These are phyloP conservation scores for Cephus rjabovi DNA, from an alignment of 2,888 invertebrate species.

Conservation along the genomic window DNA sequence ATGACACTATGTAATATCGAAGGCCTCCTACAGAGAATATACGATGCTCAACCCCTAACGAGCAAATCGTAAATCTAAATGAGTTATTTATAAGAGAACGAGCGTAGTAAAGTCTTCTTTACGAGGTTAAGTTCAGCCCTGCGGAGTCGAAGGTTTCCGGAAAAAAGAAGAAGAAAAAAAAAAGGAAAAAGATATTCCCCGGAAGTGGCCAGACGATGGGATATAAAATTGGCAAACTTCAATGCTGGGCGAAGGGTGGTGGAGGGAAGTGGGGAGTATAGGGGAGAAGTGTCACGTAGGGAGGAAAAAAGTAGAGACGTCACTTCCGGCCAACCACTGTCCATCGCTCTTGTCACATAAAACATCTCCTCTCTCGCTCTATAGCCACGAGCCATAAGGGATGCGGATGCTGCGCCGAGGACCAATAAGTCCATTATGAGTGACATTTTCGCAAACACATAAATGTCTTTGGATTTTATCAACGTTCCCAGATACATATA, in stretches of 20 bases:
- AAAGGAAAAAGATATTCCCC: not conserved
- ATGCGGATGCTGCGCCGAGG: no score
- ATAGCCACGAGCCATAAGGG: no score
- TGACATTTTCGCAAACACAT: no score
- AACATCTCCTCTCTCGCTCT: no score
- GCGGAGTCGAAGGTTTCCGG: constrained; percentile 3
- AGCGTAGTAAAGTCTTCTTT: constrained; percentile 18
- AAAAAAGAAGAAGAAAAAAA: not conserved
- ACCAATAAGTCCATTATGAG: no score
- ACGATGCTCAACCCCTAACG: constrained; percentile 3
- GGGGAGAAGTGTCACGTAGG: constrained; percentile 6
- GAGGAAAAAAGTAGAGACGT: not conserved
- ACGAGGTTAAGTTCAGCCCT: constrained; percentile 17
- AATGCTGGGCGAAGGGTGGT: constrained; percentile 6
- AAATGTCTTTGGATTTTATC: no score
- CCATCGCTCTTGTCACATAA: no score
- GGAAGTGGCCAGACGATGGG: constrained; percentile 1
- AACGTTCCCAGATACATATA: no score
- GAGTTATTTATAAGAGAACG: constrained; percentile 21
- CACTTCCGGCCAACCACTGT: no score
- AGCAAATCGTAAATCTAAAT: constrained; percentile 16
- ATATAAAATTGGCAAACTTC: constrained; percentile 15
- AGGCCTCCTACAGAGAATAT: no score
- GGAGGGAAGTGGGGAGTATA: not conserved
- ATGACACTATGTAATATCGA: no score